Evolutionary conservation across 1,140 invertebrate species (phyloP).

Genomic region (Gerris buenoi): DNA sequence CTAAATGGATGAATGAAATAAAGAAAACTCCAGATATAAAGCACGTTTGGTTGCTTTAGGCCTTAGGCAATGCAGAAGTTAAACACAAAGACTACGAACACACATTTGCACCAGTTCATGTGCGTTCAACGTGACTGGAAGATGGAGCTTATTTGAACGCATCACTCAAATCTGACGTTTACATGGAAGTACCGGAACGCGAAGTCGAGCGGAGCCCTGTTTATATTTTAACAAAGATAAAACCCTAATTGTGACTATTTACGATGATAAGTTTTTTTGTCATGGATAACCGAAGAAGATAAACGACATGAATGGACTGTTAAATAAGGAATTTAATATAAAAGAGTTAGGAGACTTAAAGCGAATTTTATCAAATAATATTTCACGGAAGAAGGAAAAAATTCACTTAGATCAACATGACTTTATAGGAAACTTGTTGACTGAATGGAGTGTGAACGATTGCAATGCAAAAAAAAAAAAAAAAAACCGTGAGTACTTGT

Average conservation of each 20-base stretch:
- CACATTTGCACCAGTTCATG: not conserved
- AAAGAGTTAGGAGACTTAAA: not conserved
- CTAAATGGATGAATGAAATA: too few relatives aligned
- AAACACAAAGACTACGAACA: not conserved
- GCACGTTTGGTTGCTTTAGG: not conserved
- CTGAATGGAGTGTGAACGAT: not conserved
- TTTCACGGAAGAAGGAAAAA: too few relatives aligned
- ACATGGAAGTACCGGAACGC: not conserved
- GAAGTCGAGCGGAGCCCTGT: not conserved
- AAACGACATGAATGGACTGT: not conserved
- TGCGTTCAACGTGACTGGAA: not conserved
- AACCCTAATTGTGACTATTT: not conserved
- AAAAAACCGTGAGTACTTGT: too few relatives aligned
- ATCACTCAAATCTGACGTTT: not conserved
- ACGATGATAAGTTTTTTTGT: not conserved
- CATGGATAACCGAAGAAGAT: not conserved
- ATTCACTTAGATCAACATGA: not conserved
- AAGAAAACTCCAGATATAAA: too few relatives aligned
- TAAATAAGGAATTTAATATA: not conserved
- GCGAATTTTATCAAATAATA: too few relatives aligned
- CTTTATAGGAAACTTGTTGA: not conserved
- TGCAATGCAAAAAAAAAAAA: not conserved
- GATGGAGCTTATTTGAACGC: conserved; percentile 2
- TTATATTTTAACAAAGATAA: not conserved
- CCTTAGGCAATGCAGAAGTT: not conserved